phyloP scores from a whole-genome alignment of 30 jellyfish, hydroid and myxozoan genomes.

The Aurelia aurita region DNA sequence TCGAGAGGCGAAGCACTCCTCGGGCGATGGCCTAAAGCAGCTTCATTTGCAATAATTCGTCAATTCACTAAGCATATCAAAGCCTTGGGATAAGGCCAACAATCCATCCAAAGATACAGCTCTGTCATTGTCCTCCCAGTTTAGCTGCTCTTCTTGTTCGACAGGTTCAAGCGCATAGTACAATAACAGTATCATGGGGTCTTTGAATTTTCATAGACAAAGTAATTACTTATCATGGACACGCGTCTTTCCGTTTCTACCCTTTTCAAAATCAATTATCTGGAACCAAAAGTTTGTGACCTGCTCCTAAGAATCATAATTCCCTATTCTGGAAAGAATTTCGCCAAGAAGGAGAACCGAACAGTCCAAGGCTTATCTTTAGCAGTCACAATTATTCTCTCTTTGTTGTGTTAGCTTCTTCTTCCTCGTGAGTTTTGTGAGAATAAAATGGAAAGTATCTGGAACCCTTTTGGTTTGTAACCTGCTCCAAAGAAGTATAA shows the following conservation, averaged over 20 bases:
- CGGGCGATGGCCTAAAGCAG: neutral
- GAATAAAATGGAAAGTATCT: too few relatives aligned
- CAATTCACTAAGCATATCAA: too few relatives aligned
- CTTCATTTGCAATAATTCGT: too few relatives aligned
- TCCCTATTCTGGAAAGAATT: neutral
- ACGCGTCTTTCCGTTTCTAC: neutral
- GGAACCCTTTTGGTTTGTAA: too few relatives aligned
- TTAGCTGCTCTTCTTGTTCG: neutral
- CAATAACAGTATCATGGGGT: constrained; percentile 6
- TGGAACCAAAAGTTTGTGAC: neutral
- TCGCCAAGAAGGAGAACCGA: too few relatives aligned
- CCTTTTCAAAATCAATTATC: neutral
- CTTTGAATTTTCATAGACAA: constrained; percentile 1
- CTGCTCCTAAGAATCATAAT: neutral
- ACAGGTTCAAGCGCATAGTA: constrained; percentile 1
- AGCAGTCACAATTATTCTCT: too few relatives aligned
- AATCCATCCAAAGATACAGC: neutral
- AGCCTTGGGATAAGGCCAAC: too few relatives aligned
- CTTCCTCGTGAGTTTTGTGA: too few relatives aligned
- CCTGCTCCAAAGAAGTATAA: too few relatives aligned
- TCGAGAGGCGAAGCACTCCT: neutral
- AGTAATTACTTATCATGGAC: neutral
- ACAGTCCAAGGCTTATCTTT: too few relatives aligned
- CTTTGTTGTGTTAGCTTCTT: too few relatives aligned
- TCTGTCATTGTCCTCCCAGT: neutral